Evolutionary conservation across 2,888 invertebrate genomes (phyloP), one percentile per base, ranked within the genome.

Genomic region (Nomada fucata): DNA sequence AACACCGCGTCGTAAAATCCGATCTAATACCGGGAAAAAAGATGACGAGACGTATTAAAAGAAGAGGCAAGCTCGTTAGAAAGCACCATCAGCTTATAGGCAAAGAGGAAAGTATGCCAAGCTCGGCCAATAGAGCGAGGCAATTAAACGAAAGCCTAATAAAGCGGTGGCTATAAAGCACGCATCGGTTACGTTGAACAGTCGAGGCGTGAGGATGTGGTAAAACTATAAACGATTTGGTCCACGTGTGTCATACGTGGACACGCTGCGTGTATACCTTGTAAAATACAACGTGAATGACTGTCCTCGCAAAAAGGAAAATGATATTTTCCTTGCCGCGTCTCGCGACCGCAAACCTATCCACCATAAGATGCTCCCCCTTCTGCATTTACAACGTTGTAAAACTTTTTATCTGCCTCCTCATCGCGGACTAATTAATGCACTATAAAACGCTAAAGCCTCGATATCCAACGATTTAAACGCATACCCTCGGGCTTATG

Each of bases 351-450:
- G 26, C 42, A 10, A 52, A 18, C 68, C 65, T 10, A 53, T 9
- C 52, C 9, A 13, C 42, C 57, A 15, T 50, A 36, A 5, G 36
- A 36, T 36, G 47, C 36, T 50, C 50, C 52, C 50, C 42, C 60
- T 70, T 76, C 71, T 76, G 77, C 86, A 76, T 91, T 91, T 91
- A 90, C 83, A 90, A 86, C 88, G 88, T 89, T 89, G 87, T 91
- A 91, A 91, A 91, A 82, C 76, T 81, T 87, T 90, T 87, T 86
- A 86, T 86, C 83, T 83, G 79, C 75, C 85, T 85, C 74, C 76
- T 81, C 80, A 82, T 87, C 85, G 69, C 76, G 74, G 69, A 82
- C 86, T 88, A 91, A 91, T 89, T 90, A 90, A 89, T 88, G 87
- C 81, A 76, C 85, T 79, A 87, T 90, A 88, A 91, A 90, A 85